Base-by-base conservation (phyloP, 2,113 vertebrate species). In the Sitta europaea region DNA sequence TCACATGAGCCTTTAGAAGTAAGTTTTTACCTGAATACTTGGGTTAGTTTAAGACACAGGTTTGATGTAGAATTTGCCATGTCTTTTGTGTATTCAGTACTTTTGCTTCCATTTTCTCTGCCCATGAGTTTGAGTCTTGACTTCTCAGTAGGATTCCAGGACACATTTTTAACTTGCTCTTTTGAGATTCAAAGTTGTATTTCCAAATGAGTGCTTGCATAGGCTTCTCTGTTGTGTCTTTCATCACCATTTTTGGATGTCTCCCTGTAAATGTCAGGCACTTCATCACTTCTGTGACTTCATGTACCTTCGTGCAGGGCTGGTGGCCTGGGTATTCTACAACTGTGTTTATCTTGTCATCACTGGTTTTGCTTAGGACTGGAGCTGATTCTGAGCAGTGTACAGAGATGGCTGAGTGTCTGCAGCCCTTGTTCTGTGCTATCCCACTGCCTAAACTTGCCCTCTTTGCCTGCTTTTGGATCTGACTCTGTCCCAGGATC, bases 231-330 rank as follows among this genome's bases (percentile, higher is more conserved):
- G 51, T 47, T 62, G 29, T 5, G 8, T 74, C 71, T 91, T 87
- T 91, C 80, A 75, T 33, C 70, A 17, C 65, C 28, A 72, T 78
- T 78, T 72, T 88, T 43, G 53, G 35, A 36, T 72, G 48, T 75
- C 28, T 91, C 53, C 17, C 25, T 59, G 36, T 63, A 63, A 92
- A 94, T 84, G 55, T 89, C 92, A 81, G 77, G n/a, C 73, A 59
- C 53, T 81, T 85, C 65, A 87, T 78, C 65, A 40, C 47, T 59
- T n/a, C 29, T 21, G 1, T 54, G 57, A 40, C 61, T 87, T 81
- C 57, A 19, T 8, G 40, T 24, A 85, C 53, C 68, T 91, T 67
- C 4, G 8, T 20, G 31, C 53, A 67, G 51, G 65, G 55, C 84
- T 84, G 65, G 76, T 96, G 68, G 75, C 59, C 51, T 1, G 0